These are phyloP conservation scores for Campoletis sonorensis DNA, from an alignment of 1,140 invertebrate species.

Conservation along the genomic window DNA sequence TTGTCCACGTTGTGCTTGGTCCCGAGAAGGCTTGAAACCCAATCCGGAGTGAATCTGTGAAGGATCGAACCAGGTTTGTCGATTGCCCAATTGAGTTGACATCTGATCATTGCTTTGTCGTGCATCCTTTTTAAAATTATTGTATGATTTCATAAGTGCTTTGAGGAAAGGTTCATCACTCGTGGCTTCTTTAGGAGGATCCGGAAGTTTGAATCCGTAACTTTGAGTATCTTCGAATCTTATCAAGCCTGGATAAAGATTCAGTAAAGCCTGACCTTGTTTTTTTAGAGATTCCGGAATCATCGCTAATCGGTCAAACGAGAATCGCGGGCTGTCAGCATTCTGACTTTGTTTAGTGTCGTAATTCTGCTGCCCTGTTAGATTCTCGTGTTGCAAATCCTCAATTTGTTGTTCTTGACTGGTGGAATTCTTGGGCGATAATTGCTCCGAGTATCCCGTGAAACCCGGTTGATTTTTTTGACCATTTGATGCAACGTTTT, in stretches of 20 bases:
- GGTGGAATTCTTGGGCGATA: not conserved
- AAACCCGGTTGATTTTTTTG: not conserved
- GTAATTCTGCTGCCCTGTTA: not conserved
- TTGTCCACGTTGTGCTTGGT: not conserved
- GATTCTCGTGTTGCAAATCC: constrained; percentile 8
- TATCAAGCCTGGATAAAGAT: constrained; percentile 12
- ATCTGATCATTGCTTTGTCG: constrained; percentile 1
- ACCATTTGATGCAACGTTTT: not conserved
- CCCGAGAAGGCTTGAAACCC: constrained; percentile 22
- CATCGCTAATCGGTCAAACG: not conserved
- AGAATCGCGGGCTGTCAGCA: not conserved
- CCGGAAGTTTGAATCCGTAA: constrained; percentile 22
- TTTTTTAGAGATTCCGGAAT: not conserved
- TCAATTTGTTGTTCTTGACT: not conserved
- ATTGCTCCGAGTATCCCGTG: not conserved
- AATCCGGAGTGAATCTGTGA: constrained; percentile 37
- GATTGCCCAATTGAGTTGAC: not conserved
- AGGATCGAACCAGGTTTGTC: constrained; percentile 29
- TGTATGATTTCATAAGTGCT: constrained; percentile 52
- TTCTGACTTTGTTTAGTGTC: not conserved
- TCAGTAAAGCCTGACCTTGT: not conserved
- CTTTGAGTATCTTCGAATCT: constrained; percentile 20
- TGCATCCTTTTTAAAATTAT: constrained; percentile 48
- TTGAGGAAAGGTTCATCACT: constrained; percentile 50
- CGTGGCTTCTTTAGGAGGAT: constrained; percentile 13